A percentile compares a stretch with the other conserved stretches of the same genome.
phyloP scores from a whole-genome alignment of 2,888 invertebrate species.

The Xylota sylvarum region DNA sequence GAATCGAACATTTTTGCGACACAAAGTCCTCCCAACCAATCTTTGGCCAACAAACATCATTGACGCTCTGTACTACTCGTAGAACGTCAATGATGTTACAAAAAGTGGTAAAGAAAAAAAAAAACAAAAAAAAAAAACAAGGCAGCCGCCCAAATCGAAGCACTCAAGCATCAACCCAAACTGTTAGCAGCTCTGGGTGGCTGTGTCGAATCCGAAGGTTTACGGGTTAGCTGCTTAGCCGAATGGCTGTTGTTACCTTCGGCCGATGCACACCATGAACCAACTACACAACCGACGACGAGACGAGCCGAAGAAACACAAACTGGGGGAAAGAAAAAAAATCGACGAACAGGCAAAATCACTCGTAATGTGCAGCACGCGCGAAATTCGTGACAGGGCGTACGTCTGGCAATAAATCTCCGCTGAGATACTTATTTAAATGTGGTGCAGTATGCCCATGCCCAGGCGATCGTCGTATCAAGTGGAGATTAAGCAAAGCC shows the following conservation, averaged over 20 bases:
- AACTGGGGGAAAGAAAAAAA: slow-evolving; percentile 57
- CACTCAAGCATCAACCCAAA: slow-evolving; percentile 66
- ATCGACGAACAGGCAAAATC: slow-evolving; percentile 77
- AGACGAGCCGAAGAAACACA: slow-evolving; percentile 50
- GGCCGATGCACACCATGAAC: slow-evolving; percentile 44
- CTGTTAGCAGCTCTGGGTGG: slow-evolving; percentile 77
- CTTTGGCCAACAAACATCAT: slow-evolving; percentile 65
- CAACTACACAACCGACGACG: slow-evolving; percentile 38
- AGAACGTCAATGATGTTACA: slow-evolving; percentile 74
- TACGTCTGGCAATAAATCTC: slow-evolving; percentile 80
- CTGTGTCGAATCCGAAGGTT: slow-evolving; percentile 73
- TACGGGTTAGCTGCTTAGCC: slow-evolving; percentile 71
- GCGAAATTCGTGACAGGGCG: slow-evolving; percentile 81
- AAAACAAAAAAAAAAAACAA: slow-evolving; percentile 26
- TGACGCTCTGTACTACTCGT: slow-evolving; percentile 54
- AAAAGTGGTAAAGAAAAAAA: slow-evolving; percentile 29
- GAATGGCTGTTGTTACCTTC: slow-evolving; percentile 60
- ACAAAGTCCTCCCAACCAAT: slow-evolving; percentile 55
- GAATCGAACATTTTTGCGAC: slow-evolving; percentile 66
- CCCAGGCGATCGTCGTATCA: slow-evolving; percentile 71
- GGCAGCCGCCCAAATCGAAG: slow-evolving; percentile 73
- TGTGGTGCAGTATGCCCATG: slow-evolving; percentile 78
- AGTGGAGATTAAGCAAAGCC: slow-evolving; percentile 71
- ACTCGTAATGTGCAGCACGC: slow-evolving; percentile 80
- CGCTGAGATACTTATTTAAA: slow-evolving; percentile 79